Base-by-base conservation (phyloP, 2,888 invertebrate genomes). In the Fragum whitleyi region DNA sequence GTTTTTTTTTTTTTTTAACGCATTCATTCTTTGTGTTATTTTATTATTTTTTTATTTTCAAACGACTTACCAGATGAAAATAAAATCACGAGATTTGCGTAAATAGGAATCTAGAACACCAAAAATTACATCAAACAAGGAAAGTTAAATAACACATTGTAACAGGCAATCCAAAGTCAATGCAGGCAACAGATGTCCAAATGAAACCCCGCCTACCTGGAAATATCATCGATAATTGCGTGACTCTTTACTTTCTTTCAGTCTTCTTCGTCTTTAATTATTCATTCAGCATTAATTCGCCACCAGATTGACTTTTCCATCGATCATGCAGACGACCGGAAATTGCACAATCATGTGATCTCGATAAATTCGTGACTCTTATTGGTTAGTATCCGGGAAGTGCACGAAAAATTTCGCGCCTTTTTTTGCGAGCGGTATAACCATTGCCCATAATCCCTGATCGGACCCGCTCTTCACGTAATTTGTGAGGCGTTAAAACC, bases 231-330 rank as follows among this genome's bases (percentile, higher is more conserved):
- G 72, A 73, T 36, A 47, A 47, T 72, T 68, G n/a, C 72, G 32
- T 71, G 72, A 72, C 77, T 77, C 36, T 26, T 19, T 53, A 29
- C 21, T 29, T 65, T 42, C 55, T 36, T 42, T 16, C 19, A 69
- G 70, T 74, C 70, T 79, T 79, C 61, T 53, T 61, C 62, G 39
- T 69, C 19, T 21, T 79, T 62, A 79, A 79, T 79, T 74, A 79
- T 79, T 74, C 74, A 79, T 79, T 16, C 29, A 36, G 70, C 29
- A 74, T 76, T 76, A 70, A 70, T 76, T 76, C 59, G 47, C 61
- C 23, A 23, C 70, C 69, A 57, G 32, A 70, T 57, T 39, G 70
- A 65, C 65, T 65, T 65, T 39, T 65, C 26, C 42, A 65, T 65
- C 65, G 65, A 65, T 65, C 65, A 5, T 61, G 7, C 61, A 61